These are phyloP conservation scores for Arenaria interpres DNA, from an alignment of 2,113 vertebrate species.

Conservation along the genomic window DNA sequence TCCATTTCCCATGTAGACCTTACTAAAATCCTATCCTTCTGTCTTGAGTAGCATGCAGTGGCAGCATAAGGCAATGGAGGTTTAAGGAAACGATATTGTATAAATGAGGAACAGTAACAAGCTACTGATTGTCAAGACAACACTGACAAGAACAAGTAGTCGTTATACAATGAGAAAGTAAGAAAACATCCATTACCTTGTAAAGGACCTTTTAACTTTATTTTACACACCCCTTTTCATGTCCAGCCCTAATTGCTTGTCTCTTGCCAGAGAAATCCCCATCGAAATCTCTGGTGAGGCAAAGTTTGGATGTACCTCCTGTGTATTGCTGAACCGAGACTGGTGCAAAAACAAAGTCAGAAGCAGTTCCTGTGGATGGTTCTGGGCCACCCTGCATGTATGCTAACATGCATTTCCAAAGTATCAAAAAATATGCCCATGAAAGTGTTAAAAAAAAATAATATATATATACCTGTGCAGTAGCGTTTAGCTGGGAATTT, in stretches of 20 bases:
- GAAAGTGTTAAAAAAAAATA: background rate
- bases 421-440: background rate
- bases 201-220: background rate
- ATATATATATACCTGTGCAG: background rate
- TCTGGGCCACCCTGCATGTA: background rate
- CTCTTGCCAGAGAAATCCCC: background rate
- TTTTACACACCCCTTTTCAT: background rate
- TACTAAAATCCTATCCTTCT: background rate
- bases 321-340: fast-evolving
- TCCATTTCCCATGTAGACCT: background rate
- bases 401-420: background rate
- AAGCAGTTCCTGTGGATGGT: background rate
- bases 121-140: background rate
- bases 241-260: background rate
- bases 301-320: background rate
- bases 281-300: background rate
- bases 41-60: background rate
- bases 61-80: background rate
- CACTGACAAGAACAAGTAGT: background rate
- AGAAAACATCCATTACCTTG: background rate
- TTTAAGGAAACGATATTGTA: background rate
- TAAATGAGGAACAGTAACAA: background rate
- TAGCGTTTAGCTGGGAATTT: background rate
- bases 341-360: background rate
- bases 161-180: background rate